phyloP scores from a whole-genome alignment of 2,888 invertebrate species.

The Apantesis nais region DNA sequence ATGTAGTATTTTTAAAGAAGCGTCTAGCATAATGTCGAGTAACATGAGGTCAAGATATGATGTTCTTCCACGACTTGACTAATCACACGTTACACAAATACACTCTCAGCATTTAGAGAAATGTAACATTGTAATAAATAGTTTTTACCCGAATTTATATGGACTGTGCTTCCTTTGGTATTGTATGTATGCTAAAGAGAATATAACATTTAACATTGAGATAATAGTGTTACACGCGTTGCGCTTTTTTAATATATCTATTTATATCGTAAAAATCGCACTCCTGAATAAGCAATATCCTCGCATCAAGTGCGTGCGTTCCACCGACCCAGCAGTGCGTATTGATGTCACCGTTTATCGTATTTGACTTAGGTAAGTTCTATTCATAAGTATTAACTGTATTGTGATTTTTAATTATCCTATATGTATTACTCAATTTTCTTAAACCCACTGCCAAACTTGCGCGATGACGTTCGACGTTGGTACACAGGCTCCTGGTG shows the following conservation, averaged over 20 bases:
- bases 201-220: conserved; percentile 23
- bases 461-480: conserved; percentile 58
- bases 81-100: conserved; percentile 33
- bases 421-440: conserved; percentile 70
- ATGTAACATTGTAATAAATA: conserved; percentile 16
- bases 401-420: conserved; percentile 82
- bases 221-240: conserved; percentile 18
- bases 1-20: conserved; percentile 39
- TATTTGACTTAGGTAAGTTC: conserved; percentile 74
- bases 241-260: conserved; percentile 28
- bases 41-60: conserved; percentile 43
- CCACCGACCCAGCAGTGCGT: conserved; percentile 57
- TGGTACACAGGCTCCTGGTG: conserved; percentile 55
- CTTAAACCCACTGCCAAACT: conserved; percentile 75
- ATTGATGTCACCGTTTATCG: conserved; percentile 64
- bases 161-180: conserved; percentile 22
- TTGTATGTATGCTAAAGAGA: conserved; percentile 19
- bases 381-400: conserved; percentile 82
- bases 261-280: conserved; percentile 28
- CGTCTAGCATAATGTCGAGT: conserved; percentile 41
- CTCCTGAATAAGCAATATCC: neutral
- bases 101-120: conserved; percentile 24
- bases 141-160: conserved; percentile 16
- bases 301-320: conserved; percentile 12
- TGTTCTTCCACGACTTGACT: conserved; percentile 49